These are phyloP conservation scores for Metalampra italica DNA, from an alignment of 2,888 invertebrate species.

Conservation along the genomic window DNA sequence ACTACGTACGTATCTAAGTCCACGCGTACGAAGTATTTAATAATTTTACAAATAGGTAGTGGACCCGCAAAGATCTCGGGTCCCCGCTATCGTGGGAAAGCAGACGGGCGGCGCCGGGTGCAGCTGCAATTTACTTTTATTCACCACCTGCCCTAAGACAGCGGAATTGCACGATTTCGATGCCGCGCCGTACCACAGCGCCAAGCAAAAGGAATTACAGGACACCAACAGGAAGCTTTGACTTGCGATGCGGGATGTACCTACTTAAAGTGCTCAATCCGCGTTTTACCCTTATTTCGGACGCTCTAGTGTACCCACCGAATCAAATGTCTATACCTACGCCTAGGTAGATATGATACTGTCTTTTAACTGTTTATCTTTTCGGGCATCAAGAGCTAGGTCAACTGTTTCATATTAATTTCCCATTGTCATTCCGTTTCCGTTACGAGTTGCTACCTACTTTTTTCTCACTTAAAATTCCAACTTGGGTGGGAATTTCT, in stretches of 20 bases:
- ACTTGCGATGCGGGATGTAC: constrained; percentile 31
- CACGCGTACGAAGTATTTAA: too few species aligned
- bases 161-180: constrained; percentile 43
- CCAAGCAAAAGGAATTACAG: constrained; percentile 38
- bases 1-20: too few species aligned
- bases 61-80: neutral
- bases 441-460: neutral
- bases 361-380: neutral
- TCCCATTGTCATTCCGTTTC: constrained; percentile 7
- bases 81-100: constrained; percentile 46
- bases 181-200: constrained; percentile 36
- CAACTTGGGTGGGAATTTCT: constrained; percentile 22
- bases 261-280: constrained; percentile 18
- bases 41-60: too few species aligned
- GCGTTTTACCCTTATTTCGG: constrained; percentile 16
- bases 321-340: neutral
- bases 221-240: constrained; percentile 12
- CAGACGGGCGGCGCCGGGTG: constrained; percentile 40
- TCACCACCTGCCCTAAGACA: constrained; percentile 36
- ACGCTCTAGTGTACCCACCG: neutral
- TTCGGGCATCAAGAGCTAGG: constrained; percentile 3
- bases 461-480: constrained; percentile 28
- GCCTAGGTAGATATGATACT: too few species aligned
- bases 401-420: constrained; percentile 19
- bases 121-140: constrained; percentile 52